Evolutionary conservation across 2,797 vertebrate genomes (phyloP).

Genomic region (Enteromius mattozi): DNA sequence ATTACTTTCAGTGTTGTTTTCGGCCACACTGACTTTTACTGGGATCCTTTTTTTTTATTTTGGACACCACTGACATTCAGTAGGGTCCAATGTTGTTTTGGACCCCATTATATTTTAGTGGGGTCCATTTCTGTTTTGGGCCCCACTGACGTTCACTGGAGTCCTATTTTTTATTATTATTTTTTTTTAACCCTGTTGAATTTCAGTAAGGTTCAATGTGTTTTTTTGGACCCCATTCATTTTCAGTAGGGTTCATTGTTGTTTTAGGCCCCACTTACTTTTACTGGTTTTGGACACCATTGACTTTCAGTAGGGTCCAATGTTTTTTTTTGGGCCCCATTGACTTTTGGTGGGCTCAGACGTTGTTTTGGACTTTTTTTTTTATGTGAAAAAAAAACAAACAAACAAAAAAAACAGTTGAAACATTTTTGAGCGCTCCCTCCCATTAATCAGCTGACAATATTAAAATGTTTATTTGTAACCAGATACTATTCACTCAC

Average conservation of each 20-base stretch:
- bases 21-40: too few relatives aligned
- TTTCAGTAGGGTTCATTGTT: neutral
- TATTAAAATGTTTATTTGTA: neutral
- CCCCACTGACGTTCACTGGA: neutral
- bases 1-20: too few relatives aligned
- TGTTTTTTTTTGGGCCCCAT: too few relatives aligned
- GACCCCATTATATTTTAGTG: too few relatives aligned
- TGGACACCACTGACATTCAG: too few relatives aligned
- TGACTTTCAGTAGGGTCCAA: neutral
- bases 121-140: too few relatives aligned
- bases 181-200: neutral
- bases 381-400: too few relatives aligned
- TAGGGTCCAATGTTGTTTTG: neutral
- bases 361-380: neutral
- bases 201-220: neutral
- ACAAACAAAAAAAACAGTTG: neutral
- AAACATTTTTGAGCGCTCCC: neutral
- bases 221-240: neutral
- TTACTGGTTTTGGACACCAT: neutral
- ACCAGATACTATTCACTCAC: neutral
- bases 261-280: neutral
- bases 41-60: too few relatives aligned
- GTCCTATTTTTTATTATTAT: neutral
- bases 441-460: constrained; percentile 1
- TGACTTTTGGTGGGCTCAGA: too few relatives aligned